These are phyloP conservation scores for Drosophila dives DNA, from an alignment of 2,888 invertebrate genomes.

Conservation along the genomic window DNA sequence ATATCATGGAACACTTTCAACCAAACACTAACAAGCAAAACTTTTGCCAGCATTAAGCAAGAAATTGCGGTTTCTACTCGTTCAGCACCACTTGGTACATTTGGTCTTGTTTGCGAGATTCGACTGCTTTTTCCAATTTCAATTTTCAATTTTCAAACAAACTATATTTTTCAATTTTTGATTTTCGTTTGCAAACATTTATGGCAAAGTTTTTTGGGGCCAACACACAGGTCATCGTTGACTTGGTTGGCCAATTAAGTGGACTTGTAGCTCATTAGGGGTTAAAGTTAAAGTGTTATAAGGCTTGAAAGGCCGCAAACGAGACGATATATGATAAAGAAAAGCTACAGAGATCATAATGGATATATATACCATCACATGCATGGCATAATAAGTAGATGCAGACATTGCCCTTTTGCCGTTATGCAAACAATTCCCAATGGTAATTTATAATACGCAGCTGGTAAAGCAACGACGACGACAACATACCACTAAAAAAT, in stretches of 20 bases:
- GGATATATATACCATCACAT: conserved; percentile 14
- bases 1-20: conserved; percentile 58
- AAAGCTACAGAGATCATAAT: conserved; percentile 12
- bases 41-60: conserved; percentile 65
- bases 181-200: conserved; percentile 65
- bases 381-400: conserved; percentile 37
- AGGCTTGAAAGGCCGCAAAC: conserved; percentile 43
- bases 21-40: conserved; percentile 73
- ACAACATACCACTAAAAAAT: conserved; percentile 37
- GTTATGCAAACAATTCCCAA: conserved; percentile 67
- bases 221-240: not conserved
- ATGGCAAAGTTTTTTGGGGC: conserved; percentile 26
- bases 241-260: conserved; percentile 48
- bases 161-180: conserved; percentile 52
- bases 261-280: conserved; percentile 56
- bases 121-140: conserved; percentile 45
- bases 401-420: conserved; percentile 20
- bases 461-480: conserved; percentile 30
- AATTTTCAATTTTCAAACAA: conserved; percentile 62
- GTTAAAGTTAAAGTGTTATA: conserved; percentile 62
- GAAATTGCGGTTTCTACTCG: conserved; percentile 61
- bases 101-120: conserved; percentile 18
- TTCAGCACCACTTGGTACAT: conserved; percentile 19
- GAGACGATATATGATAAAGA: not conserved
- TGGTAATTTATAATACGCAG: conserved; percentile 68